Evolutionary conservation across 2,797 vertebrate genomes (phyloP).

Genomic region (Melanotaenia parkinsoni): DNA sequence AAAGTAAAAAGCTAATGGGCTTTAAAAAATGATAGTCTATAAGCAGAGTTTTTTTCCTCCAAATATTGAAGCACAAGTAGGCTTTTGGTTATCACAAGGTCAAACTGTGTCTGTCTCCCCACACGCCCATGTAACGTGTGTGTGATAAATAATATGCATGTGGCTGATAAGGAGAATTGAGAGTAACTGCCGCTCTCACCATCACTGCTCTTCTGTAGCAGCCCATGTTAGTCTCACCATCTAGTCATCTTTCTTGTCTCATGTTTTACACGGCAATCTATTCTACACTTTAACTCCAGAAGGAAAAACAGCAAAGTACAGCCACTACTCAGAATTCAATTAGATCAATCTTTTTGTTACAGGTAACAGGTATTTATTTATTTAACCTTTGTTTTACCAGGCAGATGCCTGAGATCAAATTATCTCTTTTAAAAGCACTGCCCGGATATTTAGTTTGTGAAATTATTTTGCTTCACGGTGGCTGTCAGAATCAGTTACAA

Average conservation of each 20-base stretch:
- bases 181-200: slow-evolving; percentile 28
- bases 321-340: not conserved
- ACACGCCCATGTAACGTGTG: slow-evolving; percentile 4
- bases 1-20: no score
- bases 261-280: not conserved
- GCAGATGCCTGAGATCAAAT: no score
- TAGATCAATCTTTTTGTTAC: slow-evolving; percentile 3
- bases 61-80: slow-evolving; percentile 11
- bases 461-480: not conserved
- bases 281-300: not conserved
- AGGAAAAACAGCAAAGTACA: slow-evolving; percentile 4
- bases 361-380: no score
- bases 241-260: not conserved
- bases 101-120: not conserved
- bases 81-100: slow-evolving; percentile 29
- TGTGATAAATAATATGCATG: slow-evolving; percentile 41
- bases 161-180: slow-evolving; percentile 35
- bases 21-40: slow-evolving; percentile 1
- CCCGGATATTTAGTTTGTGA: not conserved
- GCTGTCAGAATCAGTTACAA: not conserved
- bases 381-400: no score
- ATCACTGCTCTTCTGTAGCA: slow-evolving; percentile 7
- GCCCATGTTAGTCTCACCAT: not conserved
- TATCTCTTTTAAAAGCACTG: no score
- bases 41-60: not conserved